Conservation (phyloP, 2,113 vertebrate genomes). For the Cheirogaleus medius region DNA sequence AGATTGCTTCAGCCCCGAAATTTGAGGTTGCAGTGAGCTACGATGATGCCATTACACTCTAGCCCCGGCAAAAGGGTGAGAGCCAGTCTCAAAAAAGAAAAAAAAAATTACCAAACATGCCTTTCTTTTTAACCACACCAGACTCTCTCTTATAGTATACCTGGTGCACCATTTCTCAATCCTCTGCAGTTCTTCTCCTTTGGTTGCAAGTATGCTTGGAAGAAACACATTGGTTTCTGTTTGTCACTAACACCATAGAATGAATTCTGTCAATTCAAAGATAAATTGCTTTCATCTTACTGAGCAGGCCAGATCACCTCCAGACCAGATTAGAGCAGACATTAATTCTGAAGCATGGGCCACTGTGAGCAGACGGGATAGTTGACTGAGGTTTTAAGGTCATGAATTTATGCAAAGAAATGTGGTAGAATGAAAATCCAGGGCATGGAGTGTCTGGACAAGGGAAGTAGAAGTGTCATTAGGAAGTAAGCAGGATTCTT, state of each 20-base stretch:
- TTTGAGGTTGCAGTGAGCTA: no score
- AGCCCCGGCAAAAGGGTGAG: no score
- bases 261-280: neutral
- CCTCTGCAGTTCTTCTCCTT: neutral
- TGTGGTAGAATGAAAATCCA: neutral
- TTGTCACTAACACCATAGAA: neutral
- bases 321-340: neutral
- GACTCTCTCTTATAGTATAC: rapidly evolving
- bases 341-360: neutral
- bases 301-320: neutral
- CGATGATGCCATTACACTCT: no score
- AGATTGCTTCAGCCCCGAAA: no score
- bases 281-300: neutral
- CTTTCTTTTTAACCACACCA: neutral
- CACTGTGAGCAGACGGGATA: neutral
- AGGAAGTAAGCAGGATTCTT: neutral
- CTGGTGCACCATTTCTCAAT: neutral
- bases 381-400: neutral
- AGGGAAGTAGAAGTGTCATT: neutral
- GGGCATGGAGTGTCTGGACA: rapidly evolving
- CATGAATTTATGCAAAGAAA: neutral
- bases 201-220: neutral
- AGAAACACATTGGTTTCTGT: neutral
- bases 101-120: no score
- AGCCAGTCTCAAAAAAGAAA: no score